Evolutionary conservation across 2,113 vertebrate genomes (phyloP).

Genomic region (Prunella himalayana): DNA sequence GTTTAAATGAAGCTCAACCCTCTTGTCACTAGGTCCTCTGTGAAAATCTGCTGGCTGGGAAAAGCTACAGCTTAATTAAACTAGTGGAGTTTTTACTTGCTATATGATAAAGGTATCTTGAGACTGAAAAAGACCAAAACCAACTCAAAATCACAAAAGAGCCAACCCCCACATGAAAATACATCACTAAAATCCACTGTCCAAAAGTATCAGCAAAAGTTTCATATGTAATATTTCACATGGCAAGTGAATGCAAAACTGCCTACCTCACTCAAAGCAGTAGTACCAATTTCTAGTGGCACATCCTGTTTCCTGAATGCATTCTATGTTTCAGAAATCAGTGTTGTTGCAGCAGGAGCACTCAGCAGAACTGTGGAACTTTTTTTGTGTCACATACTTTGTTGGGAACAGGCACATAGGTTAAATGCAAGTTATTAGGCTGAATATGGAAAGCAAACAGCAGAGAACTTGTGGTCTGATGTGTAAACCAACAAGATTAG

Average conservation of each 20-base stretch:
- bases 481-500: background rate
- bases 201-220: background rate
- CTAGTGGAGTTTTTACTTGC: background rate
- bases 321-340: background rate
- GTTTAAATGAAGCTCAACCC: background rate
- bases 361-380: background rate
- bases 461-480: background rate
- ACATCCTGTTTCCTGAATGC: rapidly evolving
- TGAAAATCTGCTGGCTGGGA: background rate
- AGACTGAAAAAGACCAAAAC: background rate
- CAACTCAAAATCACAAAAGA: background rate
- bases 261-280: background rate
- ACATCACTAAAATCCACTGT: background rate
- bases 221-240: background rate
- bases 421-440: background rate
- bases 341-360: background rate
- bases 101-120: background rate
- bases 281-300: background rate
- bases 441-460: background rate
- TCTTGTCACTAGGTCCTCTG: background rate
- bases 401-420: background rate
- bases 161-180: background rate
- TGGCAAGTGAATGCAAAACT: background rate
- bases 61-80: background rate
- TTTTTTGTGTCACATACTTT: background rate